Evolutionary conservation across 2,113 vertebrate genomes (phyloP).

Genomic region (Eptesicus fuscus): DNA sequence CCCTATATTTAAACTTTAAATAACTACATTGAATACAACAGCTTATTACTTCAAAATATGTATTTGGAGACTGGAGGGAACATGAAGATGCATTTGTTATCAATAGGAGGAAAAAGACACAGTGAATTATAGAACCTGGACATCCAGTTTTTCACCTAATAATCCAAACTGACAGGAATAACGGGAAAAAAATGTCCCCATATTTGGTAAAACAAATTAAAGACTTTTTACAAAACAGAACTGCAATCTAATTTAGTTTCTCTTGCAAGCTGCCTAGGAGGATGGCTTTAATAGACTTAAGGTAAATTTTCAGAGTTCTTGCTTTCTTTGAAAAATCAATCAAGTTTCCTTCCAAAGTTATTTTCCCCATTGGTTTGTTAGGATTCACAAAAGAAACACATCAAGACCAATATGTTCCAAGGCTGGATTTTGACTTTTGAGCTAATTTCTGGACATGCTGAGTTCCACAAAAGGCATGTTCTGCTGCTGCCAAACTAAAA

Average conservation of each 20-base stretch:
- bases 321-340: conserved; percentile 55
- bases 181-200: background rate
- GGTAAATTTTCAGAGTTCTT: conserved; percentile 63
- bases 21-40: conserved; percentile 69
- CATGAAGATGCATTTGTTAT: background rate
- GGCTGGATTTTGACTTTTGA: conserved; percentile 46
- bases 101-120: background rate
- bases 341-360: conserved; percentile 67
- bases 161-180: conserved; percentile 54
- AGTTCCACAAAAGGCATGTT: conserved; percentile 58
- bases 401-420: conserved; percentile 45
- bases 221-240: conserved; percentile 66
- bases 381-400: conserved; percentile 53
- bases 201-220: conserved; percentile 59
- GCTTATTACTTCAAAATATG: conserved; percentile 74
- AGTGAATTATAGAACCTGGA: background rate
- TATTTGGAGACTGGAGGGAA: conserved; percentile 57
- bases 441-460: conserved; percentile 51
- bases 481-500: conserved; percentile 26
- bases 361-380: conserved; percentile 65
- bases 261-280: conserved; percentile 49
- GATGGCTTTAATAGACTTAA: conserved; percentile 43
- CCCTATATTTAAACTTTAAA: conserved; percentile 56
- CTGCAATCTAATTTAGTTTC: conserved; percentile 60
- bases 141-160: conserved; percentile 24